These are phyloP conservation scores for Penaeus indicus DNA, from an alignment of 1,140 invertebrate species.

Conservation along the genomic window DNA sequence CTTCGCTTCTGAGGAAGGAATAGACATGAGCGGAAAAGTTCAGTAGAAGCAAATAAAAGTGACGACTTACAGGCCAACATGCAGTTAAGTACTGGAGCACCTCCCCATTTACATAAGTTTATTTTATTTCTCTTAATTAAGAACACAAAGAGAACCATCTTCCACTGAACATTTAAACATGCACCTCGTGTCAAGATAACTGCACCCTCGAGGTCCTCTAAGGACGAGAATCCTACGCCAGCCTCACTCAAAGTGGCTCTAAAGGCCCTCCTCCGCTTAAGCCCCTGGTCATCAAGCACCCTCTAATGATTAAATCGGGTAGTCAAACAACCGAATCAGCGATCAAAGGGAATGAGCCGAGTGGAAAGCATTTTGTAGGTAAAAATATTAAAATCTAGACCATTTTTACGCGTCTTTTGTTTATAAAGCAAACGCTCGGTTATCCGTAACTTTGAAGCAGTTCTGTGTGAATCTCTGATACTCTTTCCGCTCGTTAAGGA, in stretches of 20 bases:
- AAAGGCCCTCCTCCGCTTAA: background rate
- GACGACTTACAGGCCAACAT: too few species aligned
- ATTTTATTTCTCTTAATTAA: conserved; percentile 57
- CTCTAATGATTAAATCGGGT: conserved; percentile 61
- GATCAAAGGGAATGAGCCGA: conserved; percentile 55
- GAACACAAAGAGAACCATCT: conserved; percentile 55
- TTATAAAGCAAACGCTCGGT: conserved; percentile 46
- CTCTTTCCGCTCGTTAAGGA: conserved; percentile 57
- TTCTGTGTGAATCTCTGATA: conserved; percentile 46
- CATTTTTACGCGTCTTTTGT: conserved; percentile 52
- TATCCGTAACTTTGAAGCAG: conserved; percentile 54
- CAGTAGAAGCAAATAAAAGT: too few species aligned
- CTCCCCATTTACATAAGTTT: conserved; percentile 50
- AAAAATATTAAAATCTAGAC: conserved; percentile 56
- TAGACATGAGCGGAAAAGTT: too few species aligned
- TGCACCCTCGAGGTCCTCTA: background rate
- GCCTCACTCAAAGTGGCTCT: background rate
- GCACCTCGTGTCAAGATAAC: background rate
- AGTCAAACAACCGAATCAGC: conserved; percentile 58
- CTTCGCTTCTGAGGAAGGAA: too few species aligned
- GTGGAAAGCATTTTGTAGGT: conserved; percentile 60
- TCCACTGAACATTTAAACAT: conserved; percentile 30
- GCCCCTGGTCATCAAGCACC: background rate
- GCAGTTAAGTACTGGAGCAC: conserved; percentile 15
- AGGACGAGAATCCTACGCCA: background rate